Conservation (phyloP, 2,888 invertebrate genomes). For the Pollenia griseotomentosa region DNA sequence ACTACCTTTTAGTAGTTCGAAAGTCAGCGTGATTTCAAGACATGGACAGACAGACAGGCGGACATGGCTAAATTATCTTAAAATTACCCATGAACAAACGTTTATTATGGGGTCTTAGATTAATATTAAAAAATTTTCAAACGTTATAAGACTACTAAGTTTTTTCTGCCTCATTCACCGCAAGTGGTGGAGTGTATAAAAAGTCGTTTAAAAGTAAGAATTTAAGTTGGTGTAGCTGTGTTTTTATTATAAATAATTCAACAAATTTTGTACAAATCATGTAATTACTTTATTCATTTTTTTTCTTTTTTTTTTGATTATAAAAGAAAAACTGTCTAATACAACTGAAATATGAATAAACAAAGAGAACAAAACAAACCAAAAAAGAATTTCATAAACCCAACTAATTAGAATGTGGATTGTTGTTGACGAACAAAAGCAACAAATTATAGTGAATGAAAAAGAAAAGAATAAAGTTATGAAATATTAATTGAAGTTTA, state of each 20-base stretch:
- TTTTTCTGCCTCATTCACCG: too few relatives aligned
- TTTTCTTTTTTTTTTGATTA: background rate
- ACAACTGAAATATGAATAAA: background rate
- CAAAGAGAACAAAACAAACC: background rate
- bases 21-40: too few relatives aligned
- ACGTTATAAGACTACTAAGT: too few relatives aligned
- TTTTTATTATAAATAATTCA: slow-evolving; percentile 2
- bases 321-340: slow-evolving; percentile 16
- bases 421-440: slow-evolving; percentile 17
- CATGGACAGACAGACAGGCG: too few relatives aligned
- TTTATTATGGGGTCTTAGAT: too few relatives aligned
- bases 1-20: too few relatives aligned
- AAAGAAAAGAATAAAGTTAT: background rate
- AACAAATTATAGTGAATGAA: slow-evolving; percentile 8
- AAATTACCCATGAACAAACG: too few relatives aligned
- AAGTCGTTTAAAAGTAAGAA: too few relatives aligned
- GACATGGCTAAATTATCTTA: too few relatives aligned
- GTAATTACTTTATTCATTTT: background rate
- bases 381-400: slow-evolving; percentile 11
- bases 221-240: background rate
- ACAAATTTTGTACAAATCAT: background rate
- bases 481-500: too few relatives aligned
- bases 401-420: slow-evolving; percentile 46
- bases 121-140: too few relatives aligned
- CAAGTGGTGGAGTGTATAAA: too few relatives aligned